Percentiles rank a stretch among this genome's conserved stretches.
Conservation (phyloP, 2,797 vertebrate species). For the Crenuchus spilurus region DNA sequence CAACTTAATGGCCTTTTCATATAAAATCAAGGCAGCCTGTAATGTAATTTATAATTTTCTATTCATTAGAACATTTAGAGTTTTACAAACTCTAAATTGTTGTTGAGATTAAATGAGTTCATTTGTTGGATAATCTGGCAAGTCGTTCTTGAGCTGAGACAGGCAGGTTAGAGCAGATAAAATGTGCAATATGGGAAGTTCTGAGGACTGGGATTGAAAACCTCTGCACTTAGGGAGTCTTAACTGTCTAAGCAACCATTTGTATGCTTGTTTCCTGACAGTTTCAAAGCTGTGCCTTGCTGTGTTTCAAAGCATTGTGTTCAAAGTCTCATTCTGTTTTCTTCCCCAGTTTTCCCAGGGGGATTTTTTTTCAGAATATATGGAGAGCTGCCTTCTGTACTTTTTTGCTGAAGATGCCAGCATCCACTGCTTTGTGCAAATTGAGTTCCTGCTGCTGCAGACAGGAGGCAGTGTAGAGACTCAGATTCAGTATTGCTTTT, state of each 20-base stretch:
- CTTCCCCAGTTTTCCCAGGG: background rate
- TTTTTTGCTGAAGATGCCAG: background rate
- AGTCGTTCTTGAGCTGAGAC: background rate
- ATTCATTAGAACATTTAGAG: no score
- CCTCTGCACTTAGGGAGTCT: background rate
- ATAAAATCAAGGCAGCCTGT: no score
- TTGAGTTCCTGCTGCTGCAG: background rate
- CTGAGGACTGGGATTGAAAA: background rate
- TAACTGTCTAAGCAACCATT: background rate
- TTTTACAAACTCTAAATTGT: no score
- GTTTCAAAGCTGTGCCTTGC: background rate
- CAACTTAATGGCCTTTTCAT: no score
- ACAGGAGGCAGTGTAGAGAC: slow-evolving; percentile 9
- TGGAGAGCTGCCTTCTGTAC: background rate
- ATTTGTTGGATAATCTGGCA: background rate
- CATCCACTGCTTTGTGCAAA: background rate
- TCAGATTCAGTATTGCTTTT: background rate
- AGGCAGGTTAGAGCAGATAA: background rate
- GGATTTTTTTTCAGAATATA: background rate
- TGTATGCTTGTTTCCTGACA: background rate
- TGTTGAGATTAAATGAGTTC: no score
- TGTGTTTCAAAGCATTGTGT: background rate
- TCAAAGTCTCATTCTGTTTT: background rate
- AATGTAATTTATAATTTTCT: no score
- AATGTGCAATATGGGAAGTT: background rate